Conservation (phyloP, 2,113 vertebrate species). For the Gavialis gangeticus region DNA sequence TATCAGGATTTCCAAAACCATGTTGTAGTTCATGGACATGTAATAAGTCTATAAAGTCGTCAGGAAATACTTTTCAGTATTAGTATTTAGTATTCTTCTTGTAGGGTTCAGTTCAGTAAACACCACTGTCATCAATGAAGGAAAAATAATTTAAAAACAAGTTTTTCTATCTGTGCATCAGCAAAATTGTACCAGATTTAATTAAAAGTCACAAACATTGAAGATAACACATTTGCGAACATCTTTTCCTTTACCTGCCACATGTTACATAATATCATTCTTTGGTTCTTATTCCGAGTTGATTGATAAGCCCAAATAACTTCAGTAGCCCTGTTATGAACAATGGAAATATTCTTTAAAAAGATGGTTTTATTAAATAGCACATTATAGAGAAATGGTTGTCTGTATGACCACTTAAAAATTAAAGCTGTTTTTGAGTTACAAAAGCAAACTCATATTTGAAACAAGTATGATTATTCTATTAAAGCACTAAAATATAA, state of each 20-base stretch:
- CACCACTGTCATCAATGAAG: background rate
- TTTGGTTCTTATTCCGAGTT: background rate
- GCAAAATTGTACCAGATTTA: constrained; percentile 7
- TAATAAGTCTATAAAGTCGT: background rate
- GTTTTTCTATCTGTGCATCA: background rate
- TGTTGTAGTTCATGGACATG: background rate
- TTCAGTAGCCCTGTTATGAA: background rate
- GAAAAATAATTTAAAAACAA: background rate
- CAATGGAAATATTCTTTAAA: background rate
- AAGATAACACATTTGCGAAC: background rate
- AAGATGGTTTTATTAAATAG: background rate
- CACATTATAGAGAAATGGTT: background rate
- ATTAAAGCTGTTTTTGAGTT: constrained; percentile 9
- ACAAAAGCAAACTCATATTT: background rate
- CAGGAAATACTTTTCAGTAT: background rate
- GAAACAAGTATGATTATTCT: constrained; percentile 13
- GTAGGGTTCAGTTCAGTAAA: background rate
- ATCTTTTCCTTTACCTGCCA: background rate
- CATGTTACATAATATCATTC: background rate
- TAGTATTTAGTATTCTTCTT: background rate
- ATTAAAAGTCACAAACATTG: constrained; percentile 3
- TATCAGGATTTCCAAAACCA: background rate
- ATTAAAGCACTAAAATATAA: background rate
- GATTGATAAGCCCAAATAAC: background rate
- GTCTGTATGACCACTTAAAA: background rate